A percentile compares a stretch with the other conserved stretches of the same genome.
Conservation (phyloP, 37 sponge, comb jelly and placozoan genomes). For the Tethya wilhelma region DNA sequence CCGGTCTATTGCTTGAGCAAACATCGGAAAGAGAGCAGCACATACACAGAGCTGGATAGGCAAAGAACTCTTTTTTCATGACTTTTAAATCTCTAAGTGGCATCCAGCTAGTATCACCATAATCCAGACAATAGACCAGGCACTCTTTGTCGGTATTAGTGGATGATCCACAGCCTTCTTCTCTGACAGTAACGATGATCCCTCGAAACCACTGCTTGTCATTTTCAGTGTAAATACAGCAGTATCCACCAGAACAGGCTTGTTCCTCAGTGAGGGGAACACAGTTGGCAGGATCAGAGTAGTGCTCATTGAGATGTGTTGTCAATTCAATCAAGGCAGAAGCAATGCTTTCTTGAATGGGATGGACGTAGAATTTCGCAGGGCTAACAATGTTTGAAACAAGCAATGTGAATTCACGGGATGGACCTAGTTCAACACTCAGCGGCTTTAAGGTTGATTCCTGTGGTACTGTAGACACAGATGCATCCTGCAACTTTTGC, state of each 20-base stretch:
- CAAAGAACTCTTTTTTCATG: neutral
- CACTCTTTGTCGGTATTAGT: too few relatives aligned
- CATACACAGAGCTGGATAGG: neutral
- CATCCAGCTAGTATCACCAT: conserved; percentile 5
- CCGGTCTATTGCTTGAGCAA: too few relatives aligned
- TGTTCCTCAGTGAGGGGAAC: neutral
- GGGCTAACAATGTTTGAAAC: conserved; percentile 7
- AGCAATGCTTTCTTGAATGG: neutral
- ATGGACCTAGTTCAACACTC: neutral
- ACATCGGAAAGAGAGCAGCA: too few relatives aligned
- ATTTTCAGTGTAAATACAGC: neutral
- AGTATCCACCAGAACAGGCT: neutral
- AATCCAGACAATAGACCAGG: neutral
- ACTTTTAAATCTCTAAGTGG: neutral
- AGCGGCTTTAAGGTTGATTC: too few relatives aligned
- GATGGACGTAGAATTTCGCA: conserved; percentile 32
- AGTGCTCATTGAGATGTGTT: neutral
- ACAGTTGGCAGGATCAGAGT: neutral
- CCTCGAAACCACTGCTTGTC: conserved; percentile 14
- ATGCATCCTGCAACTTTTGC: neutral
- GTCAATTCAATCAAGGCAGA: neutral
- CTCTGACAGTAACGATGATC: neutral
- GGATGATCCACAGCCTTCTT: too few relatives aligned
- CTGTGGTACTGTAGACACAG: too few relatives aligned
- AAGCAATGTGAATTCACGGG: conserved; percentile 3